Evolutionary conservation across 2,797 vertebrate species (phyloP).

Genomic region (Delichon dasypus): DNA sequence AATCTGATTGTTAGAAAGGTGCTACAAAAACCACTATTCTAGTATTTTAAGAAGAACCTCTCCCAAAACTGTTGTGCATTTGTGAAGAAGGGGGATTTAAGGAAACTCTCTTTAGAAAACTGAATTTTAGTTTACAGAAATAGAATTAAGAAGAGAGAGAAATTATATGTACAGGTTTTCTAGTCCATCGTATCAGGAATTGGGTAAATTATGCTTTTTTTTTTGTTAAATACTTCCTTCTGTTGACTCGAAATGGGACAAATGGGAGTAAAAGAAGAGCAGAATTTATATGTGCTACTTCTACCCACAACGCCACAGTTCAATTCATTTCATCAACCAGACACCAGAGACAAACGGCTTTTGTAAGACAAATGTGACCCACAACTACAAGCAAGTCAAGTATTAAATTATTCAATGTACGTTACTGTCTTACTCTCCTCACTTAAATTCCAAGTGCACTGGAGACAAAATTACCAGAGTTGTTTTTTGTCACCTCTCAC

Average conservation of each 20-base stretch:
- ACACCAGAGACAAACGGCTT: background rate
- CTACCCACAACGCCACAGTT: background rate
- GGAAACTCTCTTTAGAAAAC: background rate
- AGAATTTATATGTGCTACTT: background rate
- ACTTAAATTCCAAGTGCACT: slow-evolving; percentile 3
- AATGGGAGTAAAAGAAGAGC: background rate
- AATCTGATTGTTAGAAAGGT: background rate
- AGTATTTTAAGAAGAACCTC: background rate
- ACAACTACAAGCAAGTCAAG: background rate
- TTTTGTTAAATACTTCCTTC: background rate
- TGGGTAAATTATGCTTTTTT: background rate
- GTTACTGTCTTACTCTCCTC: slow-evolving; percentile 10
- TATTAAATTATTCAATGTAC: slow-evolving; percentile 11
- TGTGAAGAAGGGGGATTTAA: background rate
- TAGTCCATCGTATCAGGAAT: background rate
- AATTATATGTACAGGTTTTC: background rate
- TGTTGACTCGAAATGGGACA: background rate
- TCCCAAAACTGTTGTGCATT: background rate
- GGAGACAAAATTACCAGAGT: slow-evolving; percentile 32
- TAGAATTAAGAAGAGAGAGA: background rate
- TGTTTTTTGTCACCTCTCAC: slow-evolving; percentile 44
- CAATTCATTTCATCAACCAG: background rate
- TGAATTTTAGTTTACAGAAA: background rate
- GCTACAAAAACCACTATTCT: background rate
- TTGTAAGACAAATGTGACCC: background rate